A percentile compares a stretch with the other conserved stretches of the same genome.
Evolutionary conservation across 1,140 invertebrate species (phyloP).

Genomic region (Hycleus cichorii): DNA sequence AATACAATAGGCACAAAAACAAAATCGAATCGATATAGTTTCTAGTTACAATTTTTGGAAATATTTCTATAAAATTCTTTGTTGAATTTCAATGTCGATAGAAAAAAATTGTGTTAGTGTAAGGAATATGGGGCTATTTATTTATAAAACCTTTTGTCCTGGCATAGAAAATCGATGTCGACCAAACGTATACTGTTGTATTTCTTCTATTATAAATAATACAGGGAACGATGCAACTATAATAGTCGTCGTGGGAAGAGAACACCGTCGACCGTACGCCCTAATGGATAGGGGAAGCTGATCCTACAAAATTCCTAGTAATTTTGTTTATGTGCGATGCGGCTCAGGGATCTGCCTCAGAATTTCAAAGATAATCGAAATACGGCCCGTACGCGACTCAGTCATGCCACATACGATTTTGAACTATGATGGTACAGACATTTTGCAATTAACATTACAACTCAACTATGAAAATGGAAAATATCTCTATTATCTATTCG

Average conservation of each 20-base stretch:
- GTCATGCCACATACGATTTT: not conserved
- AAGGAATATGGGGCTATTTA: no score
- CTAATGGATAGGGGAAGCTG: slow-evolving; percentile 39
- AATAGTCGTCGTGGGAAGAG: slow-evolving; percentile 36
- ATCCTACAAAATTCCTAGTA: slow-evolving; percentile 40
- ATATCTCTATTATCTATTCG: no score
- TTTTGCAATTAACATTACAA: no score
- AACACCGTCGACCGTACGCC: slow-evolving; percentile 17
- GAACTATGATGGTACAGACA: no score
- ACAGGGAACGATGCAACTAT: slow-evolving; percentile 32
- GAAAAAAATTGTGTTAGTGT: no score
- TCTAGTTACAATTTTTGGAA: no score
- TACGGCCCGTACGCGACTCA: slow-evolving; percentile 27
- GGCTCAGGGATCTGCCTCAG: slow-evolving; percentile 18
- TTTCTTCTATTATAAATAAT: slow-evolving; percentile 36
- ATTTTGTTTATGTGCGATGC: slow-evolving; percentile 39
- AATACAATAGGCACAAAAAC: no score
- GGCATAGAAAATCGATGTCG: slow-evolving; percentile 25
- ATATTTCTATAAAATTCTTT: no score
- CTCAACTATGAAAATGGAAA: no score
- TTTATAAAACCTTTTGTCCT: no score
- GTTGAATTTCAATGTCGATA: not conserved
- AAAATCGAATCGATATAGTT: no score
- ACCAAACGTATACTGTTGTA: slow-evolving; percentile 13
- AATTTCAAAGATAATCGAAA: slow-evolving; percentile 28